These are phyloP conservation scores for Pagetopsis macropterus DNA, from an alignment of 2,797 vertebrate genomes.

Conservation along the genomic window DNA sequence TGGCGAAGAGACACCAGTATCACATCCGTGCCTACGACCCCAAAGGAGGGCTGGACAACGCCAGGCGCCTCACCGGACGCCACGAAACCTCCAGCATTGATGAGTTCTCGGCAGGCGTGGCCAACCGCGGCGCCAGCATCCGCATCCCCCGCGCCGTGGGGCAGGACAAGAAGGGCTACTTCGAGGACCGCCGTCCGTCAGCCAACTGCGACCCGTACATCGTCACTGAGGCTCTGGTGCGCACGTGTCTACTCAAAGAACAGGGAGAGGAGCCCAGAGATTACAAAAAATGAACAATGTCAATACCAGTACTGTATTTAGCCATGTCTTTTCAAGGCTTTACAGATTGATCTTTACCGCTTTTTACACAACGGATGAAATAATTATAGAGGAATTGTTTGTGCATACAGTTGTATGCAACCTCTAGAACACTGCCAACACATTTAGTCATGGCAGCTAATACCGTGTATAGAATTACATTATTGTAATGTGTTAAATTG, in stretches of 20 bases:
- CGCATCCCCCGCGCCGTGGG: slow-evolving; percentile 92
- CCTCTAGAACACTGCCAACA: slow-evolving; percentile 32
- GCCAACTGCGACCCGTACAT: slow-evolving; percentile 95
- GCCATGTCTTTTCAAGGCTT: slow-evolving; percentile 20
- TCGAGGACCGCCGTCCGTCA: slow-evolving; percentile 94
- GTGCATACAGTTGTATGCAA: not conserved
- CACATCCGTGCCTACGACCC: slow-evolving; percentile 95
- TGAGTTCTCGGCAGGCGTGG: slow-evolving; percentile 93
- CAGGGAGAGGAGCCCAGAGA: slow-evolving; percentile 88
- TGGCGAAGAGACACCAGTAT: slow-evolving; percentile 90
- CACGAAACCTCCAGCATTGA: slow-evolving; percentile 94
- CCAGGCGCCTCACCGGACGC: slow-evolving; percentile 91
- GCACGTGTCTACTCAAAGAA: slow-evolving; percentile 92
- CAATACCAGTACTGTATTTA: slow-evolving; percentile 40
- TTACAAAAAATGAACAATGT: slow-evolving; percentile 77
- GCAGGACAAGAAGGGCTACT: slow-evolving; percentile 94
- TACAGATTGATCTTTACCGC: slow-evolving; percentile 1
- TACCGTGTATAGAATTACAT: slow-evolving; percentile 15
- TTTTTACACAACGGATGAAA: slow-evolving; percentile 33
- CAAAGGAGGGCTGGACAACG: slow-evolving; percentile 95
- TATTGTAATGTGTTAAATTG: slow-evolving; percentile 32
- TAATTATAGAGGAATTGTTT: slow-evolving; percentile 2
- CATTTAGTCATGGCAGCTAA: slow-evolving; percentile 21
- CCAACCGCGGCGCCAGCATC: slow-evolving; percentile 93
- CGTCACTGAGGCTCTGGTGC: slow-evolving; percentile 92